These are phyloP conservation scores for Plemyria rubiginata DNA, from an alignment of 2,888 invertebrate species.

Conservation along the genomic window DNA sequence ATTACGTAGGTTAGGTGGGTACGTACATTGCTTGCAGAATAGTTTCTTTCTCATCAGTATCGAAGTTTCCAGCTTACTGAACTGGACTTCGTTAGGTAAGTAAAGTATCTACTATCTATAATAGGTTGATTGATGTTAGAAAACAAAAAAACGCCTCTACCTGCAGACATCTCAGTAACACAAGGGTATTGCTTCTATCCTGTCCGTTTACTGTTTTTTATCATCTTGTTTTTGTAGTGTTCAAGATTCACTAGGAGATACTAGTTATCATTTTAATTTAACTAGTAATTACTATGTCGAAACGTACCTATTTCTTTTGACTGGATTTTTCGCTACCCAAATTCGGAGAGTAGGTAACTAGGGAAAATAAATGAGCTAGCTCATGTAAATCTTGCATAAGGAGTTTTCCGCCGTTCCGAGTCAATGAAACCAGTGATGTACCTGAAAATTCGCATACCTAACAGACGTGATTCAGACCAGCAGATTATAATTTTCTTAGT, in stretches of 20 bases:
- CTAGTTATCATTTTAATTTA: neutral
- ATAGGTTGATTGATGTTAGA: conserved; percentile 58
- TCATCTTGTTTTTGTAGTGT: conserved; percentile 10
- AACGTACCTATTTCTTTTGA: neutral
- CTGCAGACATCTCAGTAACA: conserved; percentile 51
- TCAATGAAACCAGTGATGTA: too few relatives aligned
- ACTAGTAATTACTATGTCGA: neutral
- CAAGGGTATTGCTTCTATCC: conserved; percentile 51
- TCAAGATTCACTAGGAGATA: neutral
- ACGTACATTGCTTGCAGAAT: neutral
- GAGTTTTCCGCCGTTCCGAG: neutral
- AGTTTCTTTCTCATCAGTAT: conserved; percentile 44
- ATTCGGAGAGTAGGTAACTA: neutral
- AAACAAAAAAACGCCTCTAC: conserved; percentile 58
- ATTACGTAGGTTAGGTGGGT: neutral
- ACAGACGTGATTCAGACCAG: conserved; percentile 42
- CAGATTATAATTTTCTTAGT: conserved; percentile 3
- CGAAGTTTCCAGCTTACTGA: conserved; percentile 59
- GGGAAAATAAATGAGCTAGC: neutral
- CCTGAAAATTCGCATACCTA: too few relatives aligned
- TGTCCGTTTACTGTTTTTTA: conserved; percentile 41
- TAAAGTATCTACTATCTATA: conserved; percentile 12
- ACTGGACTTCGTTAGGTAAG: neutral
- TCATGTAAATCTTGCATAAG: neutral
- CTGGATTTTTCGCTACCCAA: neutral